Percentiles rank a stretch among this genome's conserved stretches.
These are phyloP conservation scores for Pelecanoides urinatrix DNA, from an alignment of 2,113 vertebrate genomes.

Conservation along the genomic window DNA sequence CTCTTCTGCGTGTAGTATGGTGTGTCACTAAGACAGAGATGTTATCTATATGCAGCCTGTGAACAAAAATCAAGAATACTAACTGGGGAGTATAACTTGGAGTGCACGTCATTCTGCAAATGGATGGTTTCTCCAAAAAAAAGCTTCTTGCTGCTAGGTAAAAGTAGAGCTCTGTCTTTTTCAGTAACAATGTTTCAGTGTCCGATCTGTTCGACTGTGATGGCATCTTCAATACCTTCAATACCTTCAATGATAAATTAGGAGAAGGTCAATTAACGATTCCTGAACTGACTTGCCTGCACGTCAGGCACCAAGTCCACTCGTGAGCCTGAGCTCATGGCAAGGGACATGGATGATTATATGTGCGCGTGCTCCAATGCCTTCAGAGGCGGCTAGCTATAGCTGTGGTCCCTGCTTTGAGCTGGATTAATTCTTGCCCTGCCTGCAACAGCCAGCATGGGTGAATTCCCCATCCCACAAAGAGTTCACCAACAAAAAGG, in stretches of 20 bases:
- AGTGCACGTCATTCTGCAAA: neutral
- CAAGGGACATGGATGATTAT: neutral
- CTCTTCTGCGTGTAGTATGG: constrained; percentile 33
- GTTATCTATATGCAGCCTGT: neutral
- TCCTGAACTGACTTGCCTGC: neutral
- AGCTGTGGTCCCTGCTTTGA: neutral
- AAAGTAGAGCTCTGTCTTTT: neutral
- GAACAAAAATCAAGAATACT: constrained; percentile 5
- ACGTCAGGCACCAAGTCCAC: neutral
- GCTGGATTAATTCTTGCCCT: neutral
- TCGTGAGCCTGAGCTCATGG: neutral
- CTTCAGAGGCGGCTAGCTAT: neutral
- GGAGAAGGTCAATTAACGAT: neutral
- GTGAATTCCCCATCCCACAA: no score
- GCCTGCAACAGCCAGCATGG: neutral
- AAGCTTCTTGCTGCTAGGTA: neutral
- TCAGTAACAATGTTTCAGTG: neutral
- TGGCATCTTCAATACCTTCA: neutral
- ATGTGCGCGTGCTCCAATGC: accelerated
- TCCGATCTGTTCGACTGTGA: neutral
- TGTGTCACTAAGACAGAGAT: constrained; percentile 5
- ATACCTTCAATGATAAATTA: neutral
- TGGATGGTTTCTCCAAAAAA: neutral
- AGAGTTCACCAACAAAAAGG: neutral
- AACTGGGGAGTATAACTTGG: neutral